Percentiles rank a stretch among this genome's conserved stretches.
phyloP scores from a whole-genome alignment of 1,140 invertebrate species.

The Phenacoccus solenopsis region DNA sequence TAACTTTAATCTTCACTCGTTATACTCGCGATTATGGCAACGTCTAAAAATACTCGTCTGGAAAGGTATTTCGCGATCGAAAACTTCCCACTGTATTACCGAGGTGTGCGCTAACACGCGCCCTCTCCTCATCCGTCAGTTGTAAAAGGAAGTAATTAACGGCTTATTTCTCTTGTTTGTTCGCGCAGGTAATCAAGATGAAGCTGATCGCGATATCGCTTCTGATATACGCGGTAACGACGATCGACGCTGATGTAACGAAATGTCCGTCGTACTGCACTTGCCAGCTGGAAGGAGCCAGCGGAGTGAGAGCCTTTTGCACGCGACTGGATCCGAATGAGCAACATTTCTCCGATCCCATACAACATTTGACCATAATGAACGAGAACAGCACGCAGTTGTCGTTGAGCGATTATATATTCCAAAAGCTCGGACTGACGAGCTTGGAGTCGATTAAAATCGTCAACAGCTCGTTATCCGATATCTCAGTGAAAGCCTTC shows the following conservation, averaged over 20 bases:
- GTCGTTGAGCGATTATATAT: slow-evolving; percentile 19
- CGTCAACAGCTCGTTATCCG: slow-evolving; percentile 32
- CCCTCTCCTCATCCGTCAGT: too few species aligned
- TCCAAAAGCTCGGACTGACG: slow-evolving; percentile 30
- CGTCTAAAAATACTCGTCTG: too few species aligned
- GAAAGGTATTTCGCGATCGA: too few species aligned
- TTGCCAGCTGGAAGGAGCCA: not conserved
- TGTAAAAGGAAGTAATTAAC: not conserved
- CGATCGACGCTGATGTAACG: not conserved
- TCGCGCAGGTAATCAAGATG: not conserved
- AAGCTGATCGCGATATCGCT: not conserved
- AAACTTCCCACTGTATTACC: too few species aligned
- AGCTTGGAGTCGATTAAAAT: slow-evolving; percentile 35
- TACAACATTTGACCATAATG: slow-evolving; percentile 19
- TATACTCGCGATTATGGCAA: too few species aligned
- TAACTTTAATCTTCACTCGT: too few species aligned
- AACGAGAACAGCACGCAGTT: slow-evolving; percentile 14
- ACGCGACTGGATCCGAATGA: not conserved
- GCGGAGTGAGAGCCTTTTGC: slow-evolving; percentile 15
- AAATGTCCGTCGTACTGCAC: slow-evolving; percentile 16
- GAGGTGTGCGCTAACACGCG: too few species aligned
- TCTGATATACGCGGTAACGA: not conserved
- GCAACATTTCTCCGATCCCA: slow-evolving; percentile 12
- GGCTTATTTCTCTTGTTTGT: not conserved
- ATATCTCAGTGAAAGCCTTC: slow-evolving; percentile 43